These are phyloP conservation scores for Bradypus variegatus DNA, from an alignment of 2,797 vertebrate species.

Conservation along the genomic window DNA sequence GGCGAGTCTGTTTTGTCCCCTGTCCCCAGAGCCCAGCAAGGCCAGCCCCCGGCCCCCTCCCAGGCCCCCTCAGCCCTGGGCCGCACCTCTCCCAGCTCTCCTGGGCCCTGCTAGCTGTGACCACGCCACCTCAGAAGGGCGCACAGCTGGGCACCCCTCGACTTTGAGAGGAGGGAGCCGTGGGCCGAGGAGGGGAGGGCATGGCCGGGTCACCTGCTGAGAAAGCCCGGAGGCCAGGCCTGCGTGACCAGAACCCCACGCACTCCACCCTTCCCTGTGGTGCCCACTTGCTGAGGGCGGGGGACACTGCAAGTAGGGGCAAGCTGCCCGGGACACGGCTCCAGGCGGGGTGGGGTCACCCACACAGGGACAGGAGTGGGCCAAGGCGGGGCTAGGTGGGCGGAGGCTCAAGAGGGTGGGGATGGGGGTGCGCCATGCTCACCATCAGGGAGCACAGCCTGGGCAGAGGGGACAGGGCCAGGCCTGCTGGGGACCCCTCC, in stretches of 20 bases:
- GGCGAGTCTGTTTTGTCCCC: not conserved
- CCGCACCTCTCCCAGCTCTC: not conserved
- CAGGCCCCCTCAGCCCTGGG: not conserved
- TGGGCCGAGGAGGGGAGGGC: not conserved
- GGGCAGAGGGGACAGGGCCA: not conserved
- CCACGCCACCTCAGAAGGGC: not conserved
- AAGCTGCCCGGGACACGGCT: too few relatives aligned
- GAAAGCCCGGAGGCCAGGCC: not conserved
- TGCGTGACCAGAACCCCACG: not conserved
- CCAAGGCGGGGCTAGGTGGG: too few relatives aligned
- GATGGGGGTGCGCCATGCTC: too few relatives aligned
- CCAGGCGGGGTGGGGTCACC: too few relatives aligned
- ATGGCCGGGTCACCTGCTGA: not conserved
- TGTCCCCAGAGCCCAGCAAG: not conserved
- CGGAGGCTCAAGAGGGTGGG: too few relatives aligned
- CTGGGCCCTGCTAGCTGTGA: not conserved
- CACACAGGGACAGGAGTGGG: too few relatives aligned
- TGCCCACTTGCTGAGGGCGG: not conserved
- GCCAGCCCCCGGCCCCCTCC: not conserved
- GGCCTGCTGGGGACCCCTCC: fast-evolving
- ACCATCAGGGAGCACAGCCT: too few relatives aligned
- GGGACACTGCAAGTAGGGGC: not conserved
- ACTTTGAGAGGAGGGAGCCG: not conserved
- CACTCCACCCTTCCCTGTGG: not conserved
- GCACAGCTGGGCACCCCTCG: not conserved